phyloP scores from a whole-genome alignment of 2,113 vertebrate species.

The Bucco capensis region DNA sequence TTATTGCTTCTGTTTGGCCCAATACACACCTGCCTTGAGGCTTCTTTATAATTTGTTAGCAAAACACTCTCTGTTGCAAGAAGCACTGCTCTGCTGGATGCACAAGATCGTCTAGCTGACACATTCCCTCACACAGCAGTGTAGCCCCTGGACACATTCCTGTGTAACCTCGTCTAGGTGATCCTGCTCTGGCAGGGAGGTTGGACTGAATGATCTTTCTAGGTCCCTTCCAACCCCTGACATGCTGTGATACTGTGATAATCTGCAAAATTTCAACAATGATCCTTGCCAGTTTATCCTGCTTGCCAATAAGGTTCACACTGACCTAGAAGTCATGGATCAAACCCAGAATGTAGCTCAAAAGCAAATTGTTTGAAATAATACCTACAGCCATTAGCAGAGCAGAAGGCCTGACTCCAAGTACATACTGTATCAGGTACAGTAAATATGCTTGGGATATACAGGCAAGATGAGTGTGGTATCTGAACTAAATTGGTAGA shows the following conservation, averaged over 20 bases:
- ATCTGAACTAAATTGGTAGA: neutral
- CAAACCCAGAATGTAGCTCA: neutral
- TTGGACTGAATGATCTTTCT: too few species aligned
- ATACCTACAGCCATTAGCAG: neutral
- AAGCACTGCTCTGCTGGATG: neutral
- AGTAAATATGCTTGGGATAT: neutral
- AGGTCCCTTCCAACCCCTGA: too few species aligned
- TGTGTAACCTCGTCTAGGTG: too few species aligned
- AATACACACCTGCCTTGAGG: neutral
- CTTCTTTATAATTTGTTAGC: neutral
- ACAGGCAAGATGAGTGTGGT: neutral
- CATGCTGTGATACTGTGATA: too few species aligned
- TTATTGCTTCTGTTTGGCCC: neutral
- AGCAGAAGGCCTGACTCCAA: neutral
- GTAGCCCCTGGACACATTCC: too few species aligned
- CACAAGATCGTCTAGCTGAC: neutral
- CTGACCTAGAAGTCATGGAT: neutral
- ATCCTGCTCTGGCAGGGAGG: too few species aligned
- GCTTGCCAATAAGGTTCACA: neutral
- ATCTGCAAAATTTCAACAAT: neutral
- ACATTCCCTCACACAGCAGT: neutral
- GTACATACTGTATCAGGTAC: neutral
- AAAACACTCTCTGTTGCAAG: neutral
- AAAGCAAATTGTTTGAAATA: neutral
- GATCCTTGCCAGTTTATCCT: neutral